A percentile compares a stretch with the other conserved stretches of the same genome.
Conservation (phyloP, 2,113 vertebrate genomes). For the Pelobates fuscus region DNA sequence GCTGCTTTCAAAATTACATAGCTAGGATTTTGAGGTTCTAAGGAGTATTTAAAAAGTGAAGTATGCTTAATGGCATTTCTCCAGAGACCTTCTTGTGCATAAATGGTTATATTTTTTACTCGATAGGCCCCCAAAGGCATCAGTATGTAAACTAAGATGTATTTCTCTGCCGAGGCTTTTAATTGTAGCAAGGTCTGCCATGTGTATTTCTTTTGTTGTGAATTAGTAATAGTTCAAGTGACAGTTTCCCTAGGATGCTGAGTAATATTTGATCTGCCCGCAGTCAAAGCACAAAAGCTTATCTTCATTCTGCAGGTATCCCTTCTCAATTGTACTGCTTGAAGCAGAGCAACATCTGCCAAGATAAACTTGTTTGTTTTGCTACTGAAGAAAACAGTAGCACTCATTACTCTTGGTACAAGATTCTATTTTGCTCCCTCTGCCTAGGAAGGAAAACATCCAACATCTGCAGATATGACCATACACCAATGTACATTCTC, state of each 20-base stretch:
- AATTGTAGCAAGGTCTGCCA: conserved; percentile 38
- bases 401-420: conserved; percentile 39
- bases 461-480: neutral
- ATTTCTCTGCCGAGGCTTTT: conserved; percentile 35
- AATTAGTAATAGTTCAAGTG: conserved; percentile 48
- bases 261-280: conserved; percentile 46
- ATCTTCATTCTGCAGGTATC: conserved; percentile 50
- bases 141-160: conserved; percentile 33
- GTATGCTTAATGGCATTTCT: neutral
- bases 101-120: conserved; percentile 50
- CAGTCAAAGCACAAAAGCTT: conserved; percentile 42
- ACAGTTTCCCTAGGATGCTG: conserved; percentile 43
- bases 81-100: neutral
- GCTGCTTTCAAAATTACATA: neutral
- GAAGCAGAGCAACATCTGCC: conserved; percentile 56
- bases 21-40: neutral
- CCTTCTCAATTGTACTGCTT: conserved; percentile 39
- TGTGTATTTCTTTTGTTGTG: conserved; percentile 24
- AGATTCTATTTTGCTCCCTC: neutral
- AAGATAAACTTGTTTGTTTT: conserved; percentile 50
- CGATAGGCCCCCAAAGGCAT: neutral
- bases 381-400: conserved; percentile 33
- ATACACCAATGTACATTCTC: neutral
- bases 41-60: neutral
- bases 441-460: neutral